phyloP scores from a whole-genome alignment of 2,113 vertebrate species.

The Alethe diademata region DNA sequence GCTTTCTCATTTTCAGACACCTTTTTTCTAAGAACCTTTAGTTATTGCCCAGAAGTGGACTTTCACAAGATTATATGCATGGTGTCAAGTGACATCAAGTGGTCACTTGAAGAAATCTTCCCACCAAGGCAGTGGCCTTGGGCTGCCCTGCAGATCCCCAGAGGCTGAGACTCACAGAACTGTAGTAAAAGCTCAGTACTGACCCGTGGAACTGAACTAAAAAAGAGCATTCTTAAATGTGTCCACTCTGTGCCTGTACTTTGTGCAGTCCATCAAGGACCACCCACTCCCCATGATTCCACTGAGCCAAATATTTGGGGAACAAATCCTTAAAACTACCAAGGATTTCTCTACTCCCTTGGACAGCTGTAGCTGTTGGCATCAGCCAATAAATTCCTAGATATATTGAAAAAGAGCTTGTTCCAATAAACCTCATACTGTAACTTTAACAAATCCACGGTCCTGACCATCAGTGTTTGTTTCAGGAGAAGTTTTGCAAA shows the following conservation, averaged over 20 bases:
- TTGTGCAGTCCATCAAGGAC: neutral
- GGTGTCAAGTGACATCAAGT: slow-evolving; percentile 45
- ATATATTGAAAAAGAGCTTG: neutral
- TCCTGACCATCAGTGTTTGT: neutral
- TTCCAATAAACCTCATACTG: neutral
- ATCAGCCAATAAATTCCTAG: neutral
- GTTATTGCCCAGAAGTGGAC: neutral
- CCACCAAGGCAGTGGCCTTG: neutral
- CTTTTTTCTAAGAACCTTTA: neutral
- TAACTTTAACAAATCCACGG: neutral
- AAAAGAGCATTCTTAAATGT: neutral
- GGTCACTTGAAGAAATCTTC: slow-evolving; percentile 15
- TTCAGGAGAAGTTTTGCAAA: neutral
- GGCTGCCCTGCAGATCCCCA: neutral
- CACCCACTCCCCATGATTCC: neutral
- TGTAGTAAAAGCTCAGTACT: neutral
- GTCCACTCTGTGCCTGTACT: rapidly evolving
- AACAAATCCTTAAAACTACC: neutral
- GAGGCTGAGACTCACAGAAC: neutral
- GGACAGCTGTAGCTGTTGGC: neutral
- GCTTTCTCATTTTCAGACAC: neutral
- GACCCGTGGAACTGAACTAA: neutral
- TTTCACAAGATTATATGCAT: neutral
- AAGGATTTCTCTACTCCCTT: neutral
- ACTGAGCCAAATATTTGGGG: neutral